Conservation (phyloP, 2,888 invertebrate species). For the Nomada flava region DNA sequence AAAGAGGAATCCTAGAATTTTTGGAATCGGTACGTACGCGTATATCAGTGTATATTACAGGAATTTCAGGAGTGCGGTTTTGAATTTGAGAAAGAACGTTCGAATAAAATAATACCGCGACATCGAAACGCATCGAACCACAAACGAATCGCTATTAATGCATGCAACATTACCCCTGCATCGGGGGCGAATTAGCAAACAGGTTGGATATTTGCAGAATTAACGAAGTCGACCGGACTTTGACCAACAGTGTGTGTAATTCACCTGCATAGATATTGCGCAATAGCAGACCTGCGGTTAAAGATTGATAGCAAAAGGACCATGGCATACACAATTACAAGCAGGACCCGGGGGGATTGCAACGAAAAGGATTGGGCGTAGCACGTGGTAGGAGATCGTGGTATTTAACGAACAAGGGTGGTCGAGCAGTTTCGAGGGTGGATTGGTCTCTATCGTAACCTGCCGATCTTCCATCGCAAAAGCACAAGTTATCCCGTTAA, state of each 20-base stretch:
- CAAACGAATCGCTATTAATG: no score
- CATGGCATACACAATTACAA: no score
- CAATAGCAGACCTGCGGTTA: neutral
- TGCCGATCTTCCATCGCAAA: constrained; percentile 64
- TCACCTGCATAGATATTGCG: neutral
- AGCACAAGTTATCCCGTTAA: constrained; percentile 69
- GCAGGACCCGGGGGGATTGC: neutral
- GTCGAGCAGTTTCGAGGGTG: neutral
- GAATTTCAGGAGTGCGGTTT: no score
- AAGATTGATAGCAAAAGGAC: neutral
- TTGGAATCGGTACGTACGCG: no score
- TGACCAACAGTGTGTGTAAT: neutral
- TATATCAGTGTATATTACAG: no score
- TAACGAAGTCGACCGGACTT: neutral
- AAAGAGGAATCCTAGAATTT: no score
- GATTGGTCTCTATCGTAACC: constrained; percentile 34
- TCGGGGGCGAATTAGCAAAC: no score
- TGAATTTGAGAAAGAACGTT: no score
- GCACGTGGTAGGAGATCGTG: neutral
- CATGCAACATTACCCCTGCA: no score
- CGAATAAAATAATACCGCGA: neutral
- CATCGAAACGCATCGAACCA: no score
- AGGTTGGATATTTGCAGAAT: neutral
- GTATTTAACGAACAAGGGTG: neutral
- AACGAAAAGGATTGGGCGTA: neutral